Evolutionary conservation across 2,888 invertebrate genomes (phyloP), one percentile per base, ranked within the genome.

Genomic region (Nebria brevicollis): DNA sequence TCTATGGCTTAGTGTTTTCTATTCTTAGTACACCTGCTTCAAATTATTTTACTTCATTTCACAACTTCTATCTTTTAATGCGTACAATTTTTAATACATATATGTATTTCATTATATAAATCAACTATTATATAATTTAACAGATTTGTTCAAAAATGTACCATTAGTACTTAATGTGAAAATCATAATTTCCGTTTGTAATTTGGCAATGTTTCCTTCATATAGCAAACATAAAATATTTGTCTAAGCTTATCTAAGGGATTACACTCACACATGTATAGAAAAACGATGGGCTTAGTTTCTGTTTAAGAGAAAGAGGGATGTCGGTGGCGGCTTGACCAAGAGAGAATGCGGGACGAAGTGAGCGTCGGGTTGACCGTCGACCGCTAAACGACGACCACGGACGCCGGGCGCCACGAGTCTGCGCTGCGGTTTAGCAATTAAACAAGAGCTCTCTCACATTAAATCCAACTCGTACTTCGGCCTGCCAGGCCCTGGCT

Each of bases 361-460:
- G 54, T 34, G 70, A 25, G 77, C 72, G 34, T 54, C 78, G 66
- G 78, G 72, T 78, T 78, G 78, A 78, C 81, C 75, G 83, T 82
- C 83, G 83, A 84, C 86, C 85, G 84, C 86, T 85, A 86, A 86
- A 85, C 85, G 85, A 85, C 72, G 85, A 86, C 86, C 86, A 83
- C 78, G 72, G 34, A 72, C 72, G 77, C 70, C 73, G 77, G 77
- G 13, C 84, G 84, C 84, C 83, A 83, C 84, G 84, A 84, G 85
- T 85, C 86, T 84, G 84, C 85, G 86, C 83, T 86, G 86, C 84
- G 86, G 86, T 85, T 84, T 84, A 84, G 84, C 86, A 85, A 86
- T 86, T 86, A 86, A 86, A 86, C 86, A 86, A 86, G 86, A 86
- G 70, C 70, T 70, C 70, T 70, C 20, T 25, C 54, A 54, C 70